Conservation (phyloP, 2,113 vertebrate species). For the Ctenomys sociabilis region DNA sequence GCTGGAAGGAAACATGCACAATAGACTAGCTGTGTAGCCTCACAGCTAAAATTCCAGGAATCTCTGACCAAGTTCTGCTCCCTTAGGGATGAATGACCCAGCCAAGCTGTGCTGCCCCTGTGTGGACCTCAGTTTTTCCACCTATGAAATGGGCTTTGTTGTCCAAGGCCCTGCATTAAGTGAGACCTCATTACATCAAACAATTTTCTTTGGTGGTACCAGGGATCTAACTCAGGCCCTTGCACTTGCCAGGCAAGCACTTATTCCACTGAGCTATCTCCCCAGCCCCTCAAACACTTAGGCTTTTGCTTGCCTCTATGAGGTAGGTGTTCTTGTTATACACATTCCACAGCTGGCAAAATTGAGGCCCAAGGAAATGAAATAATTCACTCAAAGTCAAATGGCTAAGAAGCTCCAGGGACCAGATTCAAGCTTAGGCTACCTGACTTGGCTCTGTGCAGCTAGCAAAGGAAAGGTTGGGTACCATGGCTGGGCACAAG, state of each 20-base stretch:
- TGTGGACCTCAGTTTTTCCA: too few relatives aligned
- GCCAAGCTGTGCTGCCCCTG: not conserved
- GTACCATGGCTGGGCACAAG: not conserved
- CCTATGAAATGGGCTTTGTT: too few relatives aligned
- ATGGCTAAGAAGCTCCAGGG: not conserved
- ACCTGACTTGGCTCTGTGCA: not conserved
- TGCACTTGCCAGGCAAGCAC: too few relatives aligned
- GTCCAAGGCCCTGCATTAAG: not conserved
- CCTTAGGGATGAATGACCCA: not conserved
- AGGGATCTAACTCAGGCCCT: too few relatives aligned
- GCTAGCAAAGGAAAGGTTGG: not conserved
- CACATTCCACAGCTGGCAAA: constrained; percentile 10
- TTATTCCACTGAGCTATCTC: too few relatives aligned
- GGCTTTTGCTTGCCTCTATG: not conserved
- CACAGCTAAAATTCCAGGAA: not conserved
- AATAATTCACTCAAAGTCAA: constrained; percentile 5
- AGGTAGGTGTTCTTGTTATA: not conserved
- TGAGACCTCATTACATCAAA: not conserved
- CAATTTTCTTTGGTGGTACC: too few relatives aligned
- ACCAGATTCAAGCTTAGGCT: not conserved
- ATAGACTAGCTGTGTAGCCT: not conserved
- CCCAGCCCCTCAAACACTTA: too few relatives aligned
- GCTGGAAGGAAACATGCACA: not conserved
- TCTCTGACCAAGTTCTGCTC: not conserved
- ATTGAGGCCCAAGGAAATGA: not conserved